Evolutionary conservation across 1,140 invertebrate species (phyloP), one percentile per base, ranked within the genome.

Genomic region (Pygmarrhopalites habei): DNA sequence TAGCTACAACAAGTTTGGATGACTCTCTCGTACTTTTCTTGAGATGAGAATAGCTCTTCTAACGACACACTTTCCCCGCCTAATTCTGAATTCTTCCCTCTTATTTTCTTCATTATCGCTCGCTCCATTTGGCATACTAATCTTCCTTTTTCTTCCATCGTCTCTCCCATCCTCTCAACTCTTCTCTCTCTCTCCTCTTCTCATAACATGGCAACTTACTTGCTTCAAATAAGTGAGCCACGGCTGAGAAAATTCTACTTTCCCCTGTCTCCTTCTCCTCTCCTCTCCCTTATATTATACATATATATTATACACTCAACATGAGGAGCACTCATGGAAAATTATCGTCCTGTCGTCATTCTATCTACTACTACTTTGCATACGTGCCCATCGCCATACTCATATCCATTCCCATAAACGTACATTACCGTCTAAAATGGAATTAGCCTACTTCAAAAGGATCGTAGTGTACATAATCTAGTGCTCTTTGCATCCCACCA

Each of bases 371-470:
- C 60, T 62, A 52, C 52, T 62, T 62, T 62, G 60, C 60, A 62
- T 62, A 62, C 47, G 19, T 58, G 29, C 26, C 51, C 28, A 46
- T 58, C 15, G 28, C 44, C 30, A 51, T 60, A 12, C 58, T 60
- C 61, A 67, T 67, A 64, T 29, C 62, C 64, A 60, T 69, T 60
- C 44, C 64, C 68, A 66, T 69, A 69, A 69, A 66, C 68, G 66
- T 69, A 65, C 61, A 69, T 66, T 69, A 69, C 68, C 64, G 62
- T 69, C 68, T 58, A 60, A 69, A 69, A 69, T 69, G 68, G 68
- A 69, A 69, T 69, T 66, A 69, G 68, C 64, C 64, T 63, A 64
- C 66, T 66, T 59, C 52, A 64, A 39, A 26, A 56, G 29, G 53
- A 5, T 41, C 12, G 28, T 25, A 21, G 7, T 14, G 49, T 19